Percentiles rank a stretch among this genome's conserved stretches.
phyloP scores from a whole-genome alignment of 2,113 vertebrate species.

The Turdus rufiventris region DNA sequence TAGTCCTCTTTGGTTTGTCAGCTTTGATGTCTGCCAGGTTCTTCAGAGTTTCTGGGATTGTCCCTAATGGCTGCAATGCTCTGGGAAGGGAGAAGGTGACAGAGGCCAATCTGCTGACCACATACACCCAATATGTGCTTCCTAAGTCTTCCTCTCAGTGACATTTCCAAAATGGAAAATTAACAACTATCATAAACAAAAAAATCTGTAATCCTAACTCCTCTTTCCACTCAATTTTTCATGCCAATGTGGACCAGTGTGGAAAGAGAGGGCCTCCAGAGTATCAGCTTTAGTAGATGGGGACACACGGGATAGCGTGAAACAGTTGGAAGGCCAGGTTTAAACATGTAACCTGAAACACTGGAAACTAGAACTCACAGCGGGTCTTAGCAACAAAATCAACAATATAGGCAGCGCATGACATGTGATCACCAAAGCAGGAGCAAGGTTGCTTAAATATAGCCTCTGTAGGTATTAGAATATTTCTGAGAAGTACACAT shows the following conservation, averaged over 20 bases:
- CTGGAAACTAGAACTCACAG: slow-evolving; percentile 66
- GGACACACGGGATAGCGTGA: slow-evolving; percentile 28
- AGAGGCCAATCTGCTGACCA: not conserved
- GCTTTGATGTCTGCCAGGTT: not conserved
- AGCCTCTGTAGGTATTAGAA: slow-evolving; percentile 69
- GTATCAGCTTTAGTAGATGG: slow-evolving; percentile 54
- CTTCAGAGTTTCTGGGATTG: not conserved
- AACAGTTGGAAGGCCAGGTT: slow-evolving; percentile 68
- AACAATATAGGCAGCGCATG: slow-evolving; percentile 67
- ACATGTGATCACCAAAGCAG: slow-evolving; percentile 70
- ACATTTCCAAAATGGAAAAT: slow-evolving; percentile 51
- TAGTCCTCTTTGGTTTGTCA: not conserved
- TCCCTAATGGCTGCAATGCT: not conserved
- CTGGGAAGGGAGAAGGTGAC: not conserved
- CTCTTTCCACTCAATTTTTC: slow-evolving; percentile 41
- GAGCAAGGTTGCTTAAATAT: slow-evolving; percentile 74
- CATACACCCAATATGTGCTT: not conserved
- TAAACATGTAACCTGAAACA: slow-evolving; percentile 73
- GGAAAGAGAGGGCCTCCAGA: slow-evolving; percentile 41
- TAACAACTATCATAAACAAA: slow-evolving; percentile 19
- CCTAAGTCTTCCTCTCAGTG: not conserved
- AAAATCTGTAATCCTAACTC: slow-evolving; percentile 57
- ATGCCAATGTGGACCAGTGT: not conserved
- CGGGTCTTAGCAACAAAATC: slow-evolving; percentile 74
- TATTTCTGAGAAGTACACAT: slow-evolving; percentile 74